Conservation (phyloP, 2,113 vertebrate genomes). For the Psettodes erumei region DNA sequence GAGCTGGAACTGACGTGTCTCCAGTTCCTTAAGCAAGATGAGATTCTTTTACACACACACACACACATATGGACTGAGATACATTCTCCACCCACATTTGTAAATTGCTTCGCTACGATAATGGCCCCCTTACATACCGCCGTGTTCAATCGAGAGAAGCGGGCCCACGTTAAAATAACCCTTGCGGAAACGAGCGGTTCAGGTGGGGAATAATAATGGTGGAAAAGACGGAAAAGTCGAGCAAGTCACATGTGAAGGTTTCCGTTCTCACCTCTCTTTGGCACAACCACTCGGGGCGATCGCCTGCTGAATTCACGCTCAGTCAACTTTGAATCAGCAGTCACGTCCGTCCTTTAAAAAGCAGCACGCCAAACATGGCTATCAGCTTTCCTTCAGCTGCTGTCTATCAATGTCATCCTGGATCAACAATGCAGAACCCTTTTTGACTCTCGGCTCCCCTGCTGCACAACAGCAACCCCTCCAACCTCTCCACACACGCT, state of each 20-base stretch:
- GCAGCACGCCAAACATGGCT: slow-evolving; percentile 85
- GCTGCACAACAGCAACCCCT: slow-evolving; percentile 71
- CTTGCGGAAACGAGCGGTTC: slow-evolving; percentile 51
- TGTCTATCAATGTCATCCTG: slow-evolving; percentile 88
- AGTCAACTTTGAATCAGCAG: slow-evolving; percentile 82
- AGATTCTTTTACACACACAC: no score
- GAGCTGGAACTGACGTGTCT: no score
- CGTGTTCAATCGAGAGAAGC: slow-evolving; percentile 42
- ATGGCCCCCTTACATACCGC: no score
- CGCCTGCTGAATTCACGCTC: slow-evolving; percentile 82
- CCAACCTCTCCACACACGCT: slow-evolving; percentile 50
- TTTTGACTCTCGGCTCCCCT: slow-evolving; percentile 75
- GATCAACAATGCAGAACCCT: slow-evolving; percentile 88
- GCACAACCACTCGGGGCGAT: slow-evolving; percentile 78
- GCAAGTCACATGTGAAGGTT: slow-evolving; percentile 73
- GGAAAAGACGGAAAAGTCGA: slow-evolving; percentile 71
- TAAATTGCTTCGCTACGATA: no score
- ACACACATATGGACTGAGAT: no score
- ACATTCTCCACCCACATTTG: no score
- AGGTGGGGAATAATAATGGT: slow-evolving; percentile 60
- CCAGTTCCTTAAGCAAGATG: no score
- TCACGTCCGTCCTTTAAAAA: slow-evolving; percentile 84
- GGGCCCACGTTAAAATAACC: slow-evolving; percentile 51
- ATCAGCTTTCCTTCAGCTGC: slow-evolving; percentile 86
- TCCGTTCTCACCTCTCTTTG: slow-evolving; percentile 58